Evolutionary conservation across 2,113 vertebrate genomes (phyloP).

Genomic region (Epinephelus fuscoguttatus): DNA sequence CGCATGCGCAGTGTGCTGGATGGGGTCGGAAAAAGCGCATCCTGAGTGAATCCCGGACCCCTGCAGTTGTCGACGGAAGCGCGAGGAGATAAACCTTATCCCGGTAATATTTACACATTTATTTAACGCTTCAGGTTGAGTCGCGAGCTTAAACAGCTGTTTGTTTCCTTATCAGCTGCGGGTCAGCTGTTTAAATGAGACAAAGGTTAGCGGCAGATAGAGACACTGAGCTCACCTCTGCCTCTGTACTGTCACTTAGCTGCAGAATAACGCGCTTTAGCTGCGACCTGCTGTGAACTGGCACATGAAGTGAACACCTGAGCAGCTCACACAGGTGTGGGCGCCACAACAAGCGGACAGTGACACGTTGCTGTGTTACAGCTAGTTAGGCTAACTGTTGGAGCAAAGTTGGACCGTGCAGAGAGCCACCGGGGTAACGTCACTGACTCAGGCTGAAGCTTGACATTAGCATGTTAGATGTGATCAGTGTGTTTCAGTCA

Average conservation of each 20-base stretch:
- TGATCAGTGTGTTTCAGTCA: not conserved
- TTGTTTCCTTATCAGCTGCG: not conserved
- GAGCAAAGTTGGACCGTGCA: not conserved
- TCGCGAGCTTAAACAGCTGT: not conserved
- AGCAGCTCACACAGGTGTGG: not conserved
- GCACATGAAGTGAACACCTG: not conserved
- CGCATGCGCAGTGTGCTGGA: conserved; percentile 47
- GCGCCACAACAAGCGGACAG: not conserved
- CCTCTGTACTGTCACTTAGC: not conserved
- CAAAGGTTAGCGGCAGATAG: not conserved
- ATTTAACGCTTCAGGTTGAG: not conserved
- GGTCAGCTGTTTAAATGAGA: not conserved
- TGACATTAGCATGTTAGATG: not conserved
- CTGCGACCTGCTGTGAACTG: not conserved
- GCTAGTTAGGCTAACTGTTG: not conserved
- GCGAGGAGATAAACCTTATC: conserved; percentile 13
- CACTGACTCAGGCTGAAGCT: not conserved
- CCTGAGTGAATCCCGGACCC: conserved; percentile 32
- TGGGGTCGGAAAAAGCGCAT: conserved; percentile 31
- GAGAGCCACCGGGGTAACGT: not conserved
- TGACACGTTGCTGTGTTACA: not conserved
- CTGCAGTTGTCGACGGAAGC: conserved; percentile 55
- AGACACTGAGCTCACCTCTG: not conserved
- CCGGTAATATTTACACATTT: conserved; percentile 31
- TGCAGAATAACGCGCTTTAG: conserved; percentile 1